These are phyloP conservation scores for Xanthorhoe spadicearia DNA, from an alignment of 2,888 invertebrate species.

Conservation along the genomic window DNA sequence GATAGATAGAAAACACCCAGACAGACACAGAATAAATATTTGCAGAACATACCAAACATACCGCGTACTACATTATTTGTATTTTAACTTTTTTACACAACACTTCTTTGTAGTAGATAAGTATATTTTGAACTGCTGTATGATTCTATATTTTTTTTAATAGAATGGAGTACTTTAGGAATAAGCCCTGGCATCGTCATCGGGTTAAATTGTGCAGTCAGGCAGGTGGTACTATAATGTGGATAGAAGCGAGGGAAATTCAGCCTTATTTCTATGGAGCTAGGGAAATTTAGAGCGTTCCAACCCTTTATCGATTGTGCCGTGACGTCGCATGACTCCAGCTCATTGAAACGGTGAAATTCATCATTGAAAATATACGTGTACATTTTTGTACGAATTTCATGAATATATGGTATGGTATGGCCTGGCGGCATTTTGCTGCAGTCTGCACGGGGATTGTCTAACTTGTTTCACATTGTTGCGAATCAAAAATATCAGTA, in stretches of 20 bases:
- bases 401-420: not conserved
- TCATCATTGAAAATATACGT: conserved; percentile 13
- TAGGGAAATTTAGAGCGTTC: conserved; percentile 8
- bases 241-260: not conserved
- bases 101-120: no score
- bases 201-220: conserved; percentile 32
- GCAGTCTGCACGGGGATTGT: no score
- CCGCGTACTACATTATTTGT: no score
- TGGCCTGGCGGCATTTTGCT: not conserved
- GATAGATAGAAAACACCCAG: no score
- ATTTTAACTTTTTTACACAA: no score
- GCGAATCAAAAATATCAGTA: no score
- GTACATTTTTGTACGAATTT: not conserved
- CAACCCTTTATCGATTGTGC: conserved; percentile 22
- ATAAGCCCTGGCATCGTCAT: conserved; percentile 29
- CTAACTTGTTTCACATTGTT: no score
- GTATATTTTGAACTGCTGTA: no score
- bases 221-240: conserved; percentile 31
- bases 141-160: no score
- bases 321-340: conserved; percentile 30
- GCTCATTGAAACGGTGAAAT: conserved; percentile 27
- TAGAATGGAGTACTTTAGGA: no score
- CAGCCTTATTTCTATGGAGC: conserved; percentile 10
- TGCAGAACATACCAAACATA: no score
- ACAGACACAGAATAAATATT: no score